Percentiles rank a stretch among this genome's conserved stretches.
Evolutionary conservation across 2,888 invertebrate species (phyloP).

Genomic region (Lasioglossum leucozonium): DNA sequence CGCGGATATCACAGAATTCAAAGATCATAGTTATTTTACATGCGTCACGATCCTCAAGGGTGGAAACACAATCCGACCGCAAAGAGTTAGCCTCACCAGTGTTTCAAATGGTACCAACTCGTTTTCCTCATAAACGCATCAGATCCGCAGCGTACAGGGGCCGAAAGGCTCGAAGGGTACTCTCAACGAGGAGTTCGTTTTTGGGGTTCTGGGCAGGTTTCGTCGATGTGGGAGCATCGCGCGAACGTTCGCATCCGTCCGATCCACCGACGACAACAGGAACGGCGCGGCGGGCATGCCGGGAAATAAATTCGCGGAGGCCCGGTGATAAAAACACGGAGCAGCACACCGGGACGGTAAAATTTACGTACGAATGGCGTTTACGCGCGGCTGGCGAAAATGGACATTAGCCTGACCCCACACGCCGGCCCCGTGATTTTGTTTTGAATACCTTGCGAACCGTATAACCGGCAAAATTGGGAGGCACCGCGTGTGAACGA

Average conservation of each 20-base stretch:
- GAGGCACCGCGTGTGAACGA: conserved; percentile 5
- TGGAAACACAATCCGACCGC: no score
- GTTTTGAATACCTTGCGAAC: conserved; percentile 12
- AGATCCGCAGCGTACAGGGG: neutral
- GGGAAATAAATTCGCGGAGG: conserved; percentile 43
- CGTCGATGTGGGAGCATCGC: neutral
- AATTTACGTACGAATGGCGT: conserved; percentile 54
- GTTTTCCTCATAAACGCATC: neutral
- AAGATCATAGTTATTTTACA: no score
- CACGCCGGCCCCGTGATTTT: conserved; percentile 20
- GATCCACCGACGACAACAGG: conserved; percentile 10
- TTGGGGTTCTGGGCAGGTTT: neutral
- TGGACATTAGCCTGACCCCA: conserved; percentile 35
- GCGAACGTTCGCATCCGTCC: neutral
- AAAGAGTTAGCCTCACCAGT: no score
- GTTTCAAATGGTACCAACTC: neutral
- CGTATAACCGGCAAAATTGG: neutral
- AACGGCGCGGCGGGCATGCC: conserved; percentile 14
- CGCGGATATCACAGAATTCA: no score
- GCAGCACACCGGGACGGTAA: conserved; percentile 25
- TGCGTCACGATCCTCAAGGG: no score
- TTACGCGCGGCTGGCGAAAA: conserved; percentile 40
- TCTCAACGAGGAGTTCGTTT: neutral
- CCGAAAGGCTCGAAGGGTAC: neutral
- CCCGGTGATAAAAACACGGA: conserved; percentile 40